Base-by-base conservation (phyloP, 2,888 invertebrate genomes). In the Agapostemon virescens region DNA sequence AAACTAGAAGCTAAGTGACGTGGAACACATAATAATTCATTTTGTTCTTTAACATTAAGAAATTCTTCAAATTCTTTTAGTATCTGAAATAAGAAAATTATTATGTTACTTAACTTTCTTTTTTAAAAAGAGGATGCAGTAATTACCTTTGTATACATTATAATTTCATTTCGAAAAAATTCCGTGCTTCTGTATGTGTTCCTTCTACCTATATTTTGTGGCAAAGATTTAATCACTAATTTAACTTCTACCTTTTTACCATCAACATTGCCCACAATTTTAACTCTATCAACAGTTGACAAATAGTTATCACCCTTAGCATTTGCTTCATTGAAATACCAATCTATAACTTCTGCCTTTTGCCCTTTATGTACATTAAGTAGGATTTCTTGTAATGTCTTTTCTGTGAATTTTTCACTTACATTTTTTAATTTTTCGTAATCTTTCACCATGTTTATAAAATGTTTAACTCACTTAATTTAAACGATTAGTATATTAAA, bases 291-390 rank as follows among this genome's bases (percentile, higher is more conserved):
- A 0, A 96, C 93, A 79, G 94, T 94, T 85, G 96, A 96, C 69
- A 96, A 90, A 88, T 96, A 96, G 0, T 95, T 95, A 87, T 96
- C 96, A 0, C 96, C 96, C 90, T 95, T 96, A 69, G 93, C 93
- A 78, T 92, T 93, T 11, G 92, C 92, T 36, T 90, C 88, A 1
- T 92, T 92, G 78, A 94, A 93, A 77, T 92, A 90, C 91, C 93
- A 94, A 0, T 92, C 91, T 2, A 91, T 91, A 30, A 93, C 89
- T 64, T 91, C 90, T 1, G 92, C 90, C 36, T 88, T 81, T 33
- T 86, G 79, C 13, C 85, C 81, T 33, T 93, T 92, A 6, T 91
- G 91, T 1, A 89, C 89, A 58, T 91, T 92, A 5, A 83, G 78
- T 2, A 94, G 88, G 38, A 94, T 92, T 79, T 92, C 91, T 83